Evolutionary conservation across 64 coral and sea anemone species (phyloP).

Genomic region (Trachythela sp.): DNA sequence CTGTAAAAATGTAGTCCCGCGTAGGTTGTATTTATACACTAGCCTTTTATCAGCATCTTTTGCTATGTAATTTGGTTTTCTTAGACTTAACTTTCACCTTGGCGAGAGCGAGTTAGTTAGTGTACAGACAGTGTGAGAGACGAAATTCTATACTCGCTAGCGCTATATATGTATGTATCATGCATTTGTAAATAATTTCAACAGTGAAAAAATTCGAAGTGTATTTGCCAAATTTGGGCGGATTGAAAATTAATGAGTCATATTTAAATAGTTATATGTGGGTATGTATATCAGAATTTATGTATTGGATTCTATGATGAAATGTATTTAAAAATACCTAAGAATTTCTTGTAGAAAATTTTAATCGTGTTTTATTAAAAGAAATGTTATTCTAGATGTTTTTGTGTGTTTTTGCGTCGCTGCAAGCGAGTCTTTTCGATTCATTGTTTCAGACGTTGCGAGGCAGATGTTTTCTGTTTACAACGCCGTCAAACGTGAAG

Average conservation of each 20-base stretch:
- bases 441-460: background rate
- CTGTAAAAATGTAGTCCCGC: no score
- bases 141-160: background rate
- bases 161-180: background rate
- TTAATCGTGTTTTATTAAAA: background rate
- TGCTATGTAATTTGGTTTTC: no score
- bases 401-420: background rate
- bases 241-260: constrained; percentile 1
- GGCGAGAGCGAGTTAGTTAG: no score
- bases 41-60: no score
- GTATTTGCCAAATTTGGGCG: background rate
- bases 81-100: no score
- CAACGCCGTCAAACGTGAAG: no score
- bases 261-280: background rate
- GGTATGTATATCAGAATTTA: background rate
- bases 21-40: no score
- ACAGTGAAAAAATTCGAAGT: background rate
- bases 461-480: background rate
- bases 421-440: background rate
- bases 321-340: background rate
- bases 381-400: background rate
- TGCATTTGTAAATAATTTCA: background rate
- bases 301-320: background rate
- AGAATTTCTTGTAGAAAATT: background rate
- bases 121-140: no score